Conservation (phyloP, 2,113 vertebrate genomes). For the rabbit (Oryctolagus cuniculus) region mOryCun1.1 NC_091434.1:169101001-169101500, state of each 20-base stretch:
- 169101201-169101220: background rate
- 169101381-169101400: background rate
- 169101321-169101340: background rate
- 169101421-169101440: slow-evolving; percentile 65
- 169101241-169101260: background rate
- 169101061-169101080: background rate
- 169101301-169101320: background rate
- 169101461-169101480: slow-evolving; percentile 54
- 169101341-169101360: background rate
- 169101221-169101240: background rate
- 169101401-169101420: slow-evolving; percentile 22
- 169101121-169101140: background rate
- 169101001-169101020: background rate
- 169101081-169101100: background rate
- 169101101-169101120: background rate
- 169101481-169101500: slow-evolving; percentile 34
- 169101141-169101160: slow-evolving; percentile 9
- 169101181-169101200: slow-evolving; percentile 10
- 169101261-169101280: background rate
- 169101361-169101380: background rate
- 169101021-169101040: background rate
- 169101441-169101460: slow-evolving; percentile 57
- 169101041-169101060: background rate
- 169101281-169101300: background rate
- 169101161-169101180: slow-evolving; percentile 42